Conservation (phyloP, 2,888 invertebrate species). For the Drosophila austrosaltans region DNA sequence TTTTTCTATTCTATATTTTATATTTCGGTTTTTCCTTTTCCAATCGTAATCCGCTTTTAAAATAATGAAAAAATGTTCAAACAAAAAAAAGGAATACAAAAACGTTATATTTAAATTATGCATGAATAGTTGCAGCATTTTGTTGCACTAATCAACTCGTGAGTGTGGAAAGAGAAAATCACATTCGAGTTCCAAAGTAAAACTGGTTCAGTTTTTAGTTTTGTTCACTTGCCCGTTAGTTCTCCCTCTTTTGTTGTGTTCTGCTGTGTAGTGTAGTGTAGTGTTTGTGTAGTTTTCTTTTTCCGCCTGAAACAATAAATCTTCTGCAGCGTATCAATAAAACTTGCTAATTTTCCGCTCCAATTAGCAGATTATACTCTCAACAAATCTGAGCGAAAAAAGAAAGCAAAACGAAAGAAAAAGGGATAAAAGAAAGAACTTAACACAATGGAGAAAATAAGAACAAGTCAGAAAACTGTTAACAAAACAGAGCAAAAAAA, state of each 20-base stretch:
- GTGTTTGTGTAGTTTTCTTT: not conserved
- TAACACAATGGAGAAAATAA: slow-evolving; percentile 36
- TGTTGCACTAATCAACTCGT: not conserved
- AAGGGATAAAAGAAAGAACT: slow-evolving; percentile 37
- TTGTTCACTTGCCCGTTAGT: not conserved
- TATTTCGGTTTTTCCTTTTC: slow-evolving; percentile 1
- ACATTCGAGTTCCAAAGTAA: not conserved
- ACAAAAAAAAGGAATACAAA: slow-evolving; percentile 10
- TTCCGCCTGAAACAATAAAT: slow-evolving; percentile 39
- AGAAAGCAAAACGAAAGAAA: slow-evolving; percentile 10
- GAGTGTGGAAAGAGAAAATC: not conserved
- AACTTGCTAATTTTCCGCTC: slow-evolving; percentile 71
- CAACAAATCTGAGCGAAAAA: slow-evolving; percentile 35
- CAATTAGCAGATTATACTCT: slow-evolving; percentile 63
- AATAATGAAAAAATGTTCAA: slow-evolving; percentile 58
- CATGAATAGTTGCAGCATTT: slow-evolving; percentile 36
- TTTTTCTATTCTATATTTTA: not conserved
- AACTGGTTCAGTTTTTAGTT: not conserved
- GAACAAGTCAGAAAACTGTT: slow-evolving; percentile 6
- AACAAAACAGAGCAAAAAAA: not conserved
- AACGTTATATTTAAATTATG: slow-evolving; percentile 42
- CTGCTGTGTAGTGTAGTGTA: not conserved
- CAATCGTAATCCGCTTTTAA: slow-evolving; percentile 67
- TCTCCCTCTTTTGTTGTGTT: not conserved
- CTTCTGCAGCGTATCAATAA: slow-evolving; percentile 57